Conservation (phyloP, 2,888 invertebrate genomes). For the Leptopilina syphax region DNA sequence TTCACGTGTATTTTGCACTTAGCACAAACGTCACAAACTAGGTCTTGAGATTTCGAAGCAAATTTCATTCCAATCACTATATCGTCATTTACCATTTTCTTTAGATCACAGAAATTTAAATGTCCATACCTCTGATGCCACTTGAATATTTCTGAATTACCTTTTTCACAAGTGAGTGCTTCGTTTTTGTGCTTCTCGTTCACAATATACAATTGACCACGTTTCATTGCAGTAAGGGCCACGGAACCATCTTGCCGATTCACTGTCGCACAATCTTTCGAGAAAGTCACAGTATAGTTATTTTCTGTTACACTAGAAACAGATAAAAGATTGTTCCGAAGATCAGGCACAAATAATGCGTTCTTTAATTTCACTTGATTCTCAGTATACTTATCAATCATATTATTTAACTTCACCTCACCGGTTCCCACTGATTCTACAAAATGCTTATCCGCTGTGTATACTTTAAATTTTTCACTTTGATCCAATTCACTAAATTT, state of each 20-base stretch:
- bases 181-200: slow-evolving; percentile 41
- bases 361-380: slow-evolving; percentile 49
- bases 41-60: not conserved
- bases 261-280: slow-evolving; percentile 53
- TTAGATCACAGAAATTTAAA: slow-evolving; percentile 43
- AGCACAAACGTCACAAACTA: slow-evolving; percentile 50
- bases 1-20: slow-evolving; percentile 53
- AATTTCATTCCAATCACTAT: slow-evolving; percentile 52
- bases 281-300: slow-evolving; percentile 56
- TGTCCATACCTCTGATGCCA: slow-evolving; percentile 51
- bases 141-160: slow-evolving; percentile 30
- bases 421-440: slow-evolving; percentile 11
- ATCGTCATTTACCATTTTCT: slow-evolving; percentile 26
- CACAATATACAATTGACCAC: slow-evolving; percentile 41
- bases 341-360: slow-evolving; percentile 56
- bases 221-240: slow-evolving; percentile 42
- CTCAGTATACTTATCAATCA: not conserved
- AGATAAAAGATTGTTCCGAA: slow-evolving; percentile 60
- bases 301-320: slow-evolving; percentile 59
- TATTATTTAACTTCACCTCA: slow-evolving; percentile 27
- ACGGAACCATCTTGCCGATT: slow-evolving; percentile 48
- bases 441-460: slow-evolving; percentile 14
- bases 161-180: not conserved
- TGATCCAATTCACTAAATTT: slow-evolving; percentile 7
- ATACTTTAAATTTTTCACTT: slow-evolving; percentile 6